Conservation (phyloP, 2,888 invertebrate species). For the Eupithecia centaureata region DNA sequence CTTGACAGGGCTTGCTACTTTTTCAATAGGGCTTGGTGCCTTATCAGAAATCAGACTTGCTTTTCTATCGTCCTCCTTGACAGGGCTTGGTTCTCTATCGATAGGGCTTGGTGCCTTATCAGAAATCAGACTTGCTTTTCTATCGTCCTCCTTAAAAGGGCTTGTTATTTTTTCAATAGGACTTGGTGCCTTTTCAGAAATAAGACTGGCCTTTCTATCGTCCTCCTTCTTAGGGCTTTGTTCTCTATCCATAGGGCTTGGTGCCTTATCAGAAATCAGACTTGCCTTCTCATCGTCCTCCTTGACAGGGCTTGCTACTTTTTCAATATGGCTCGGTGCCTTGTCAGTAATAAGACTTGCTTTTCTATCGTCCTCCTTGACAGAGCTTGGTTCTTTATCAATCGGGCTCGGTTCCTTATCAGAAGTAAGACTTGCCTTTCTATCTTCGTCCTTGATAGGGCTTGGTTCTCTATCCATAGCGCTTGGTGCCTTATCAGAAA, state of each 20-base stretch:
- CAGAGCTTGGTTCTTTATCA: conserved; percentile 6
- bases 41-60: not conserved
- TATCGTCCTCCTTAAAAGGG: conserved; percentile 22
- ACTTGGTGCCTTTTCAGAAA: conserved; percentile 20
- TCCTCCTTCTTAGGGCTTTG: conserved; percentile 24
- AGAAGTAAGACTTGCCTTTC: conserved; percentile 11
- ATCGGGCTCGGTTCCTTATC: conserved; percentile 29
- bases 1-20: conserved; percentile 12
- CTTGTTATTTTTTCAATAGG: conserved; percentile 19
- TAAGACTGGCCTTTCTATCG: conserved; percentile 6
- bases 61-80: conserved; percentile 22
- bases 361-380: conserved; percentile 14
- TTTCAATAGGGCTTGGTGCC: conserved; percentile 7
- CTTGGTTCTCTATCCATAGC: too few species aligned
- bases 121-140: conserved; percentile 16
- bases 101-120: conserved; percentile 19
- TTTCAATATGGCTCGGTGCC: conserved; percentile 9
- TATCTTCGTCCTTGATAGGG: conserved; percentile 28
- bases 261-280: conserved; percentile 5
- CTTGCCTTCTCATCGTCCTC: conserved; percentile 4
- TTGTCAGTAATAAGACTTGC: conserved; percentile 13
- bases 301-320: conserved; percentile 19
- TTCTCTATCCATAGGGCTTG: conserved; percentile 29
- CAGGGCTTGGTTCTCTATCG: conserved; percentile 6
- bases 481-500: conserved; percentile 16